phyloP scores from a whole-genome alignment of 2,797 vertebrate genomes.

The Alfaro cultratus region DNA sequence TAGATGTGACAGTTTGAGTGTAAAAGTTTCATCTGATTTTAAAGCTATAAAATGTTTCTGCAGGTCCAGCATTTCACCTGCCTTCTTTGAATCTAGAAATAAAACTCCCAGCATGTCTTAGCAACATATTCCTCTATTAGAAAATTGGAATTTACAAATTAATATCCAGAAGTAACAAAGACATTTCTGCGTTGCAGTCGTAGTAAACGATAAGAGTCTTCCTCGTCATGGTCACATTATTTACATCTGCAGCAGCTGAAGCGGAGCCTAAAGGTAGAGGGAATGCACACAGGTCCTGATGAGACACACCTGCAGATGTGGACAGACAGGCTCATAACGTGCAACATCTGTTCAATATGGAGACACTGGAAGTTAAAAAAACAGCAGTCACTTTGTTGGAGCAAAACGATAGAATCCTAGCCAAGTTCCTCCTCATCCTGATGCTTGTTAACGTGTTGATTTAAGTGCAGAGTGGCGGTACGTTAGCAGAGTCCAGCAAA shows the following conservation, averaged over 20 bases:
- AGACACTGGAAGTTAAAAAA: slow-evolving; percentile 11
- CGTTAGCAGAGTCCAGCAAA: not conserved
- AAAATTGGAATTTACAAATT: slow-evolving; percentile 66
- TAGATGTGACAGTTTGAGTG: not conserved
- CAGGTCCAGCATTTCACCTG: not conserved
- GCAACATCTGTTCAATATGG: slow-evolving; percentile 17
- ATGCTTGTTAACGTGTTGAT: slow-evolving; percentile 7
- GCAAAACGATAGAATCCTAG: slow-evolving; percentile 6
- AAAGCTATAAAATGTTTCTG: not conserved
- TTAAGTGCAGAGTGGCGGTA: slow-evolving; percentile 36
- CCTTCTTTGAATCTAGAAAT: not conserved
- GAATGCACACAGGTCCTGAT: slow-evolving; percentile 7
- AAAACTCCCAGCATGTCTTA: slow-evolving; percentile 15
- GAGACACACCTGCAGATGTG: slow-evolving; percentile 5
- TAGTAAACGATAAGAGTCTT: slow-evolving; percentile 47
- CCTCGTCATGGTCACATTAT: slow-evolving; percentile 58
- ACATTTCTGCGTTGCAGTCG: slow-evolving; percentile 9
- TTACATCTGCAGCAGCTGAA: slow-evolving; percentile 53
- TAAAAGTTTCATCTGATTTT: not conserved
- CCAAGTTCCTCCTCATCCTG: slow-evolving; percentile 13
- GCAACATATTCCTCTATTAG: slow-evolving; percentile 57
- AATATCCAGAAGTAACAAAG: slow-evolving; percentile 27
- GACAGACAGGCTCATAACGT: slow-evolving; percentile 17
- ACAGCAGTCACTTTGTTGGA: slow-evolving; percentile 2
- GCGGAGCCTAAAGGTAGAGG: slow-evolving; percentile 5